Percentiles rank a stretch among this genome's conserved stretches.
These are phyloP conservation scores for Diadema setosum DNA, from an alignment of 35 echinoderm and acorn worm genomes.

Conservation along the genomic window DNA sequence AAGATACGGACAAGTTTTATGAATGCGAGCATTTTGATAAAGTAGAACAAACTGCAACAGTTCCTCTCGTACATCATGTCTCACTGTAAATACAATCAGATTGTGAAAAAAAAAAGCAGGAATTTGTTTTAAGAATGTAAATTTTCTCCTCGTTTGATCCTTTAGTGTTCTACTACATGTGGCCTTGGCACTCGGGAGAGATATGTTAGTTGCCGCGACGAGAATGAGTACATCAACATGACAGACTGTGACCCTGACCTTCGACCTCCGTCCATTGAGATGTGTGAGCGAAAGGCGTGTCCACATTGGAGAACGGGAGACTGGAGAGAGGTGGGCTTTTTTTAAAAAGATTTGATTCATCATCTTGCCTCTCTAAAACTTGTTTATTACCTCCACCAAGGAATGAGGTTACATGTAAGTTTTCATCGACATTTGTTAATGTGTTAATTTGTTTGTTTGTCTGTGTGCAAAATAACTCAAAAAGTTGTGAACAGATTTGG, in stretches of 20 bases:
- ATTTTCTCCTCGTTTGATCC: neutral
- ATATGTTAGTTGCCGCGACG: slow-evolving; percentile 73
- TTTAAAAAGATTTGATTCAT: too few species aligned
- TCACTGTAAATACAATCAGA: too few species aligned
- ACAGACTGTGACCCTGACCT: slow-evolving; percentile 45
- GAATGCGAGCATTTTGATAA: neutral
- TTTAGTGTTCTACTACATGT: slow-evolving; percentile 82
- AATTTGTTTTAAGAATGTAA: neutral
- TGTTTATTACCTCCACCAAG: too few species aligned
- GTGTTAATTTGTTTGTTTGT: too few species aligned
- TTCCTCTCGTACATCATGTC: too few species aligned
- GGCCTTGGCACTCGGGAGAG: slow-evolving; percentile 75
- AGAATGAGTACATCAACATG: slow-evolving; percentile 46
- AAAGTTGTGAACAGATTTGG: too few species aligned
- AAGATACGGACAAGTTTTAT: too few species aligned
- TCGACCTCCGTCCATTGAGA: slow-evolving; percentile 55
- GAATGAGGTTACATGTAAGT: too few species aligned
- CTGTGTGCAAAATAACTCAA: too few species aligned
- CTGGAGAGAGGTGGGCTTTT: slow-evolving; percentile 69
- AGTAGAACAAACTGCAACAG: neutral
- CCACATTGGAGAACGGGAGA: slow-evolving; percentile 85
- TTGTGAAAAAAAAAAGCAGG: too few species aligned
- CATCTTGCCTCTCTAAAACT: too few species aligned
- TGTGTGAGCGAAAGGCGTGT: slow-evolving; percentile 66
- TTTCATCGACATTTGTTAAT: too few species aligned